Evolutionary conservation across 2,888 invertebrate species (phyloP).

Genomic region (Agrochola macilenta): DNA sequence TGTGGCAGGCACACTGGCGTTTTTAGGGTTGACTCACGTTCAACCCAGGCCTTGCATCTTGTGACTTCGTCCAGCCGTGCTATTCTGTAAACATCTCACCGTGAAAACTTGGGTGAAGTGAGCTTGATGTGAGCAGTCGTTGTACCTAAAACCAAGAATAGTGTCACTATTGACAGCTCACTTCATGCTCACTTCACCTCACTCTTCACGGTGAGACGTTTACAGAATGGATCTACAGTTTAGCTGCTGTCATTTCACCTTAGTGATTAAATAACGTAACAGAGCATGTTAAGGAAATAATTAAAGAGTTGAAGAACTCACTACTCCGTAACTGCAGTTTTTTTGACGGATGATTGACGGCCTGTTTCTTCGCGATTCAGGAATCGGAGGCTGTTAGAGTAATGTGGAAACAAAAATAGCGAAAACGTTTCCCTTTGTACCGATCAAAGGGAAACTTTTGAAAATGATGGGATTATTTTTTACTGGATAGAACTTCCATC

Average conservation of each 20-base stretch:
- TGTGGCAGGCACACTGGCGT: neutral
- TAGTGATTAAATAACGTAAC: too few relatives aligned
- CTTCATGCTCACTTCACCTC: too few relatives aligned
- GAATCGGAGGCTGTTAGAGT: neutral
- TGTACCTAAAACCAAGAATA: too few relatives aligned
- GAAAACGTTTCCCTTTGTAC: neutral
- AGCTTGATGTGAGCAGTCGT: too few relatives aligned
- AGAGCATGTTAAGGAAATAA: neutral
- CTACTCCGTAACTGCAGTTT: neutral
- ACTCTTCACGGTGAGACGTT: too few relatives aligned
- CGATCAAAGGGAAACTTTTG: neutral
- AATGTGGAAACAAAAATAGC: neutral
- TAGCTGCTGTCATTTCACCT: too few relatives aligned
- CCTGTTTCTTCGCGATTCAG: neutral
- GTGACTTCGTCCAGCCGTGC: too few relatives aligned
- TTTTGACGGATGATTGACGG: neutral
- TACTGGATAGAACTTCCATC: neutral
- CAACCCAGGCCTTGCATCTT: too few relatives aligned
- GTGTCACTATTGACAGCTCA: too few relatives aligned
- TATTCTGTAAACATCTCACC: too few relatives aligned
- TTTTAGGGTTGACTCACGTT: slow-evolving; percentile 23
- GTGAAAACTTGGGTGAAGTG: too few relatives aligned
- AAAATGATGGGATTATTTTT: neutral
- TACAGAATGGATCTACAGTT: too few relatives aligned
- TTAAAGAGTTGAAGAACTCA: neutral